Base-by-base conservation (phyloP, 1,140 invertebrate genomes). In the Papilio dardanus region DNA sequence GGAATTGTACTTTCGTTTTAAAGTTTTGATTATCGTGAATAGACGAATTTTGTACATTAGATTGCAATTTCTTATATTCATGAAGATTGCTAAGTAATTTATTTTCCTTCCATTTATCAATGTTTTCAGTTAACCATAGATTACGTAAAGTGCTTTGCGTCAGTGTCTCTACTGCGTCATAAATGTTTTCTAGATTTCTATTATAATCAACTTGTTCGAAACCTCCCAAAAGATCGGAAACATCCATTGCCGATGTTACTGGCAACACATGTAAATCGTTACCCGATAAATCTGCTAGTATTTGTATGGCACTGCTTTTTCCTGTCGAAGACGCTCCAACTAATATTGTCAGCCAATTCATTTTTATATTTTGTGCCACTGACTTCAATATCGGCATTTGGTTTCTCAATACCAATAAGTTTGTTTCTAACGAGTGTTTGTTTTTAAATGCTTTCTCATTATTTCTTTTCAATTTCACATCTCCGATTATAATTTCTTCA, bases 231-330 rank as follows among this genome's bases (percentile, higher is more conserved):
- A 99, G 95, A 89, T 99, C 99, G 0, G 97, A 98, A 0, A 98
- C 99, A 86, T 99, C 99, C 96, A 98, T 99, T 50, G 97, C 96
- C 40, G 97, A 97, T 87, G 98, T 99, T 16, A 99, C 96, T n/a
- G 96, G 95, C 74, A 99, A 92, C 1, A 97, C 96, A 81, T 96
- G 94, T 2, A 99, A 93, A 71, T 95, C 94, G 78, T 96, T 95
- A 0, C 97, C 97, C 1, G 95, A 94, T 3, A 99, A 86, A 78
- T 95, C 94, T 0, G 98, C 96, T 30, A 99, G 89, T 21, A 97
- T 93, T 87, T 96, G 95, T 24, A 99, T 95, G 1, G 97, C 85
- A 79, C 95, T 96, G 68, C 96, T 97, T 94, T 99, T 99, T 0
- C 98, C 98, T 82, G 94, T 95, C 19, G 96, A 96, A 1, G 96